These are phyloP conservation scores for Halichoerus grypus DNA, from an alignment of 2,113 vertebrate genomes.

Conservation along the genomic window DNA sequence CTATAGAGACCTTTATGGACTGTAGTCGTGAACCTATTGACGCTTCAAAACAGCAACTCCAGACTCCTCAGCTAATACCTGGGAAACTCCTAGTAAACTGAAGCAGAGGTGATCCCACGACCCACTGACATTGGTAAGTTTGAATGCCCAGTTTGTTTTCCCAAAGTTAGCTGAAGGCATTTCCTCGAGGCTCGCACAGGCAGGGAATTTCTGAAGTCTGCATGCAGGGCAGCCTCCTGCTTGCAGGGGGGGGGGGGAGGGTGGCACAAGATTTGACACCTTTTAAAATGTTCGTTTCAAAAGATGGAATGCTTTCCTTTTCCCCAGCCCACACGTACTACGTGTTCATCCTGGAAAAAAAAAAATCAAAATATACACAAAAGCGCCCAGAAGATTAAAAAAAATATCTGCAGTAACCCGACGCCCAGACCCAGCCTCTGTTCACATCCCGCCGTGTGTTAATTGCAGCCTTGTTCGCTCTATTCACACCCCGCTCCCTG, in stretches of 20 bases:
- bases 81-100: background rate
- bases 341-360: background rate
- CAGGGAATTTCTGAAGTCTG: background rate
- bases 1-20: background rate
- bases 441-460: background rate
- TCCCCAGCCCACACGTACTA: background rate
- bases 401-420: background rate
- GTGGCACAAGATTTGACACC: background rate
- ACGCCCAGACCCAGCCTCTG: background rate
- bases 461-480: background rate
- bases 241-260: too few relatives aligned
- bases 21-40: background rate
- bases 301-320: background rate
- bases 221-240: background rate
- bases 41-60: background rate
- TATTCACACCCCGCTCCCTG: background rate
- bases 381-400: background rate
- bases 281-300: constrained; percentile 8
- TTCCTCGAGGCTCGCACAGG: background rate
- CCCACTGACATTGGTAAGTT: background rate
- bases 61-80: background rate
- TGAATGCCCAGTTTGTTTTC: background rate
- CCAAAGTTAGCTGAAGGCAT: background rate
- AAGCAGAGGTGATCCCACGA: background rate
- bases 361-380: background rate